Conservation (phyloP, 35 echinoderm and acorn worm species). For the Eucidaris tribuloides region DNA sequence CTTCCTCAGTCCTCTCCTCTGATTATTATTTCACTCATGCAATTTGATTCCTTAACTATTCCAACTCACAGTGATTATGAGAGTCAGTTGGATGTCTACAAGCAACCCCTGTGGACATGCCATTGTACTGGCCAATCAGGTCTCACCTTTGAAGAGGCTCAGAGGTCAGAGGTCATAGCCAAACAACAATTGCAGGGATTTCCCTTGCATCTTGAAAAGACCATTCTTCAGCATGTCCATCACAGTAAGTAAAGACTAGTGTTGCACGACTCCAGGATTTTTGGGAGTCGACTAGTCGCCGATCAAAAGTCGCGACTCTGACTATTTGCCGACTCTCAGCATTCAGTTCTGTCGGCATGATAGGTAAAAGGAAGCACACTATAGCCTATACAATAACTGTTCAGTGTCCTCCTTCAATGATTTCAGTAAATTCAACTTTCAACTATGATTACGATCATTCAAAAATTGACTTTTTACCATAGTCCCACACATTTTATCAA, state of each 20-base stretch:
- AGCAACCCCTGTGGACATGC: constrained; percentile 84
- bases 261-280: too few relatives aligned
- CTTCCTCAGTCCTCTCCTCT: neutral
- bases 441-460: too few relatives aligned
- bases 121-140: constrained; percentile 77
- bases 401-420: too few relatives aligned
- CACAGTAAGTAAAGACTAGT: constrained; percentile 67
- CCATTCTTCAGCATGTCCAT: constrained; percentile 74
- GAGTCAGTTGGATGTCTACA: constrained; percentile 65
- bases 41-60: constrained; percentile 11
- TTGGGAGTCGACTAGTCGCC: too few relatives aligned
- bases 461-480: too few relatives aligned
- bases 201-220: constrained; percentile 66
- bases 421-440: too few relatives aligned
- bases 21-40: neutral
- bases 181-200: constrained; percentile 50
- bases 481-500: too few relatives aligned
- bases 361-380: too few relatives aligned
- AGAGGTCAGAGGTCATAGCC: constrained; percentile 57
- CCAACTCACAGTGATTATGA: constrained; percentile 68
- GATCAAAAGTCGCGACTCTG: too few relatives aligned
- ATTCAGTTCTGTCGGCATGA: too few relatives aligned
- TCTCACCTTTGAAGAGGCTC: constrained; percentile 77
- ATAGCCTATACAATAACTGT: too few relatives aligned
- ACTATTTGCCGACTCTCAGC: too few relatives aligned